phyloP scores from a whole-genome alignment of 2,888 invertebrate genomes.

The Drepana falcataria region DNA sequence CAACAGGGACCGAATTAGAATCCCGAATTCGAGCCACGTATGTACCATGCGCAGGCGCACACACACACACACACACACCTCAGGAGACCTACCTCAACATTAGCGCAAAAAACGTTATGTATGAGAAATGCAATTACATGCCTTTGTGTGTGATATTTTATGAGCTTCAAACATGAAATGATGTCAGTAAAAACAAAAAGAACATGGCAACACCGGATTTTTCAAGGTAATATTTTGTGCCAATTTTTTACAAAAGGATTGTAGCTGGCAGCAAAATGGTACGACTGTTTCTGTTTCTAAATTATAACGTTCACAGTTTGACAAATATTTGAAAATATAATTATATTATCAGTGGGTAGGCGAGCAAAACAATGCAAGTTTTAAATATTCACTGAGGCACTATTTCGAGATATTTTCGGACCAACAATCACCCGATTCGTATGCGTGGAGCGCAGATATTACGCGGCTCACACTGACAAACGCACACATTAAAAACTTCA shows the following conservation, averaged over 20 bases:
- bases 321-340: no score
- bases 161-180: no score
- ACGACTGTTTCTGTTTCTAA: no score
- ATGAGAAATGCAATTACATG: no score
- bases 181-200: no score
- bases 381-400: constrained; percentile 29
- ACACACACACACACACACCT: constrained; percentile 22
- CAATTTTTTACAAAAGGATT: no score
- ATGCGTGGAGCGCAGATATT: constrained; percentile 63
- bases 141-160: no score
- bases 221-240: no score
- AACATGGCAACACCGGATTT: no score
- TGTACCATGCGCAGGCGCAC: constrained; percentile 14
- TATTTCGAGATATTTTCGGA: constrained; percentile 50
- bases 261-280: no score
- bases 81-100: constrained; percentile 59
- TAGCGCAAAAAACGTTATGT: constrained; percentile 26
- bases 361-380: constrained; percentile 21
- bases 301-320: no score
- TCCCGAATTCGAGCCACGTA: constrained; percentile 55
- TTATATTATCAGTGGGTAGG: no score
- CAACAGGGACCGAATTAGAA: constrained; percentile 52
- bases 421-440: constrained; percentile 39
- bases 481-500: constrained; percentile 54
- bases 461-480: constrained; percentile 57